Evolutionary conservation across 2,113 vertebrate genomes (phyloP).

Genomic region (Actenoides lindsayi): DNA sequence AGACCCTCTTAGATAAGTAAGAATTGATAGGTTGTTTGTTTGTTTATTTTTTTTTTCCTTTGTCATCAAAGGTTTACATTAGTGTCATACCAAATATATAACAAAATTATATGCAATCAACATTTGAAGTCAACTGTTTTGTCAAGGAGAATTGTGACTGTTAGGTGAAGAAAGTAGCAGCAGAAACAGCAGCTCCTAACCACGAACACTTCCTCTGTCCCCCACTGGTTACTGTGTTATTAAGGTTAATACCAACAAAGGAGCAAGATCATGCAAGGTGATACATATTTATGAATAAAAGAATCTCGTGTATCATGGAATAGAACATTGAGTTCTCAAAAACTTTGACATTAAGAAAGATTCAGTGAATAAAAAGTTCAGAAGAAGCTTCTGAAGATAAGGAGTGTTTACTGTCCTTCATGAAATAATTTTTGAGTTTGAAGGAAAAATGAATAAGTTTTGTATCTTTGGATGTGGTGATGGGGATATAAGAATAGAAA

Average conservation of each 20-base stretch:
- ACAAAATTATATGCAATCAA: neutral
- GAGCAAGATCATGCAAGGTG: neutral
- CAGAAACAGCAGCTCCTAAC: neutral
- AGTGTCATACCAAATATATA: neutral
- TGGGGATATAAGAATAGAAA: neutral
- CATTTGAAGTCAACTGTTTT: neutral
- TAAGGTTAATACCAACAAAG: neutral
- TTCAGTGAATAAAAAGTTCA: neutral
- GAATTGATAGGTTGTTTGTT: neutral
- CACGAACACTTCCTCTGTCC: neutral
- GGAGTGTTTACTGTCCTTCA: neutral
- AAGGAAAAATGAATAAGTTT: neutral
- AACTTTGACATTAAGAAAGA: neutral
- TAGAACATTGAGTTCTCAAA: neutral
- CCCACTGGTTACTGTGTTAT: neutral
- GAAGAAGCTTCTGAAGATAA: neutral
- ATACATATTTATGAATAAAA: neutral
- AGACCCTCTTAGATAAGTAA: neutral
- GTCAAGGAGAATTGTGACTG: neutral
- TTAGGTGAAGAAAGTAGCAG: neutral
- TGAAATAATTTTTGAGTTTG: neutral
- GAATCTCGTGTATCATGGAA: neutral
- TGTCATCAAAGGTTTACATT: neutral
- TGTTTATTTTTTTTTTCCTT: conserved; percentile 3
- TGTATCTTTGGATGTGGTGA: neutral